phyloP scores from a whole-genome alignment of 2,113 vertebrate species.

The Larimichthys crocea region DNA sequence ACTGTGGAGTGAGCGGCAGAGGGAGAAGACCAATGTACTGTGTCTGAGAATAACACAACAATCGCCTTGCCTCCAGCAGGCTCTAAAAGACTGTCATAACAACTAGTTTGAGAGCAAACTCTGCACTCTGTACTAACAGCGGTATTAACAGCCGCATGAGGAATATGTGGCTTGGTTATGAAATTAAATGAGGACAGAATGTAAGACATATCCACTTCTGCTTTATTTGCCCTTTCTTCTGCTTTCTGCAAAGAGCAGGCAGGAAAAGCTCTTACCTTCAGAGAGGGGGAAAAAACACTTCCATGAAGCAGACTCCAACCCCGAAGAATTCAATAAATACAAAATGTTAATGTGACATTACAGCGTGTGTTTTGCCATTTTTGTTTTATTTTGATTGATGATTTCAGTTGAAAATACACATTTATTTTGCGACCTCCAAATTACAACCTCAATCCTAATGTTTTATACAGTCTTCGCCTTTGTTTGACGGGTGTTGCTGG shows the following conservation, averaged over 20 bases:
- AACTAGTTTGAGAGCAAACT: conserved; percentile 34
- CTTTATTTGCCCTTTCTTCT: conserved; percentile 18
- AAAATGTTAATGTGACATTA: neutral
- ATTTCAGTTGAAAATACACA: neutral
- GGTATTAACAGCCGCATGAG: conserved; percentile 41
- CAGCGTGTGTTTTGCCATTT: neutral
- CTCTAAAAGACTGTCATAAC: conserved; percentile 54
- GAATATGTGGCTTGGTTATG: conserved; percentile 13
- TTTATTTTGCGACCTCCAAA: too few species aligned
- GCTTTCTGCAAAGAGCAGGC: neutral
- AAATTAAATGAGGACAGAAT: conserved; percentile 40
- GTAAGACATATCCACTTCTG: conserved; percentile 37
- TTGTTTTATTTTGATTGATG: neutral
- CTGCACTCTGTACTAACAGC: conserved; percentile 28
- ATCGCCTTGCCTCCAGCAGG: conserved; percentile 33
- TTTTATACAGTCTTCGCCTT: too few species aligned
- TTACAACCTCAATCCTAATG: too few species aligned
- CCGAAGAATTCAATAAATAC: neutral
- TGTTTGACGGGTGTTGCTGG: too few species aligned
- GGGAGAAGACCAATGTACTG: conserved; percentile 29
- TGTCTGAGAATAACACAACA: conserved; percentile 39
- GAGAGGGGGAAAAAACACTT: neutral
- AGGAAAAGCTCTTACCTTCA: neutral
- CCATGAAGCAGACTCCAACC: neutral
- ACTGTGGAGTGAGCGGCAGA: neutral